Evolutionary conservation across 2,888 invertebrate genomes (phyloP).

Genomic region (Parthenolecanium corni): DNA sequence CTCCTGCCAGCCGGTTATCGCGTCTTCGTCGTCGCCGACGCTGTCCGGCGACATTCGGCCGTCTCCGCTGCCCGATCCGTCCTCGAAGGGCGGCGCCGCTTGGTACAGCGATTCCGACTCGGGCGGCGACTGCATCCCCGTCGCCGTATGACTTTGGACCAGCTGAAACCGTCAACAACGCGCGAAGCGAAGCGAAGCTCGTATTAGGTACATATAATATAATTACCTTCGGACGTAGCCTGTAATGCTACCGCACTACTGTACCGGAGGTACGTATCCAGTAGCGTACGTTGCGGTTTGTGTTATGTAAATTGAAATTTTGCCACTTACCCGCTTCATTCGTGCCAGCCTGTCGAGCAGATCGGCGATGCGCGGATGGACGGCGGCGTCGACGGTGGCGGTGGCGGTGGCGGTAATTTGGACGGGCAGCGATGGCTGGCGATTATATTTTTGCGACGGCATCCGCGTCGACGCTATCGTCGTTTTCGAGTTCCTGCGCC

Average conservation of each 20-base stretch:
- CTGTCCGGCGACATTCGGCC: neutral
- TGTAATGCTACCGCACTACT: too few relatives aligned
- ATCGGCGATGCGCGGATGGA: slow-evolving; percentile 44
- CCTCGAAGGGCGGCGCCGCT: neutral
- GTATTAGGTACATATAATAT: too few relatives aligned
- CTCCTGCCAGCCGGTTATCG: neutral
- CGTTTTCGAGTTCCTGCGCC: neutral
- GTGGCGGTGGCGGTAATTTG: slow-evolving; percentile 45
- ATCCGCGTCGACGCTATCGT: slow-evolving; percentile 12
- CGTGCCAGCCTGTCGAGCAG: slow-evolving; percentile 53
- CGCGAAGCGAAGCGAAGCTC: neutral
- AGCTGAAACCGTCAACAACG: neutral
- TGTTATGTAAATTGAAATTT: too few relatives aligned
- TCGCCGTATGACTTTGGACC: slow-evolving; percentile 9
- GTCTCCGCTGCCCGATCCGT: slow-evolving; percentile 15
- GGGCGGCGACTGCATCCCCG: too few relatives aligned
- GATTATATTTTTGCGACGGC: slow-evolving; percentile 63
- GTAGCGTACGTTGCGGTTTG: too few relatives aligned
- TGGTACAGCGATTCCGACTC: slow-evolving; percentile 13
- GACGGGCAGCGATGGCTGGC: slow-evolving; percentile 48
- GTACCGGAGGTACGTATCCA: too few relatives aligned
- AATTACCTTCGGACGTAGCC: too few relatives aligned
- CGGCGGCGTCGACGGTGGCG: slow-evolving; percentile 37
- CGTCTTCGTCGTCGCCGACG: slow-evolving; percentile 14
- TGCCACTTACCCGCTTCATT: slow-evolving; percentile 50